Base-by-base conservation (phyloP, 2,113 vertebrate species). In the Petrocephalus microphthalmus region DNA sequence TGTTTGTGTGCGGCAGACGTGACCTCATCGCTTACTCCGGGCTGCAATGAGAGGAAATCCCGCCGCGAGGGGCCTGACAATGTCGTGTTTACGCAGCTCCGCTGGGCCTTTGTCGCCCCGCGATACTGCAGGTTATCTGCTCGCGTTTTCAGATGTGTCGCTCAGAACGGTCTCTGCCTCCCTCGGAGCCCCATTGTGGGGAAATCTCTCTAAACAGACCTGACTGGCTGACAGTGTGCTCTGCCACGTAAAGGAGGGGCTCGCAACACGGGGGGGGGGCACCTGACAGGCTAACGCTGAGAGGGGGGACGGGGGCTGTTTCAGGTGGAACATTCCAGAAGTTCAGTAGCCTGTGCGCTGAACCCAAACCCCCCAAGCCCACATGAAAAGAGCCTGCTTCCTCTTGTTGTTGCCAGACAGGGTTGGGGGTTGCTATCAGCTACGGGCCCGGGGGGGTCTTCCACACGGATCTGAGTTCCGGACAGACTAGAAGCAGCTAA, bases 321-420 rank as follows among this genome's bases (percentile, higher is more conserved):
- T 67, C 84, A 67, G 17, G 29, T 8, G 22, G 13, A 74, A 86
- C 60, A 89, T 89, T 86, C 88, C 88, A 78, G 25, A 25, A 33
- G 57, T 57, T 47, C 20, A 33, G 33, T 52, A 49, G 45, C 64
- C 29, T 78, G 60, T 67, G 49, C 78, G 7, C 25, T 60, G 22
- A 47, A 57, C n/a, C 60, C 57, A 67, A 57, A 45, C n/a, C 22
- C 42, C 29, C 13, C n/a, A 29, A n/a, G 51, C 33, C 83, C 22
- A 53, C 49, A 47, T 86, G 86, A 74, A 90, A 83, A 49, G 45
- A 86, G 87, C 74, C 29, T 29, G 52, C 82, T 91, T 90, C 88
- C 88, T 89, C 88, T 85, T 89, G 83, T 88, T 89, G 84, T 89
- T 91, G 82, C 87, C 90, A 89, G 89, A 88, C 82, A 88, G 33